These are phyloP conservation scores for Ibidorhyncha struthersii DNA, from an alignment of 2,113 vertebrate species.

Conservation along the genomic window DNA sequence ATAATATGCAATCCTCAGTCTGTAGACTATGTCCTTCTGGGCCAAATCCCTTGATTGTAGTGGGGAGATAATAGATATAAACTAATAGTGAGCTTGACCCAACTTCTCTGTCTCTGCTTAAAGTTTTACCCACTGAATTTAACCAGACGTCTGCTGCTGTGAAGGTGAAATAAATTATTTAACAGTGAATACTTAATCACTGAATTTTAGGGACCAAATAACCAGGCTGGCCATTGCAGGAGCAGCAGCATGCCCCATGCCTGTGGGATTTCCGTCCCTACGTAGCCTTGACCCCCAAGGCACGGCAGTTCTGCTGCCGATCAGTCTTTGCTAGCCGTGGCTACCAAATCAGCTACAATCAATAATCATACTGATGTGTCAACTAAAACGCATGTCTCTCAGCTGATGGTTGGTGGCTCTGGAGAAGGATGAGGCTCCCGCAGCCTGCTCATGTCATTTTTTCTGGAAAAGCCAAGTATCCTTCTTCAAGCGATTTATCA, in stretches of 20 bases:
- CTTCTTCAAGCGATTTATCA: neutral
- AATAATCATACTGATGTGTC: neutral
- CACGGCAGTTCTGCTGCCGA: neutral
- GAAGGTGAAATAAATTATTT: neutral
- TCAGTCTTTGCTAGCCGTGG: neutral
- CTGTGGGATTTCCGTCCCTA: neutral
- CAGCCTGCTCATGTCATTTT: neutral
- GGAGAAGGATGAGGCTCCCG: neutral
- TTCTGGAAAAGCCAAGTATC: neutral
- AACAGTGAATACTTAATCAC: neutral
- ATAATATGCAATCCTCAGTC: neutral
- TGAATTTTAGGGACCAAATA: neutral
- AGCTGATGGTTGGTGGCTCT: neutral
- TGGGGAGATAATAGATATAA: neutral
- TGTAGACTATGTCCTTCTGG: neutral
- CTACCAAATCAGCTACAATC: neutral
- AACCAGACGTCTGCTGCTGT: neutral
- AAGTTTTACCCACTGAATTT: neutral
- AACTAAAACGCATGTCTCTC: neutral
- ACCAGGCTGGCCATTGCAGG: neutral
- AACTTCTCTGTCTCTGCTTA: neutral
- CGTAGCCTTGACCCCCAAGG: rapidly evolving
- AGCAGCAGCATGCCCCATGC: rapidly evolving
- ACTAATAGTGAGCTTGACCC: neutral
- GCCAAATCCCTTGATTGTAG: neutral